Conservation (phyloP, 2,113 vertebrate genomes). For the Bos javanicus region DNA sequence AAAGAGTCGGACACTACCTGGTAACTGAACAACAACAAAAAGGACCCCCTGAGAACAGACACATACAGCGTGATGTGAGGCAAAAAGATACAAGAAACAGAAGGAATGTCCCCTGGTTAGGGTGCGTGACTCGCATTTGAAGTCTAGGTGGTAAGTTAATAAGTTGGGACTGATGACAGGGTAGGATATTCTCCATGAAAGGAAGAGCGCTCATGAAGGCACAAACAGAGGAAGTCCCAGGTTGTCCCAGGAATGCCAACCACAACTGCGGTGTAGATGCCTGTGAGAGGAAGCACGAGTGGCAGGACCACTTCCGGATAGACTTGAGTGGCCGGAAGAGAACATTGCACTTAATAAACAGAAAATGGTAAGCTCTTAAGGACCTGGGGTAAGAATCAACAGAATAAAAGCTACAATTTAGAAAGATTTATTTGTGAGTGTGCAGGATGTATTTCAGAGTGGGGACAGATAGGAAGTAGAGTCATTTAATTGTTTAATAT, state of each 20-base stretch:
- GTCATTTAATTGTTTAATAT: background rate
- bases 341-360: background rate
- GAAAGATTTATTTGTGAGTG: background rate
- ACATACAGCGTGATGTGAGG: background rate
- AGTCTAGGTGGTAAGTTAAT: background rate
- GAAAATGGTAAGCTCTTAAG: background rate
- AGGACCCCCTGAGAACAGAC: background rate
- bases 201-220: background rate
- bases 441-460: background rate
- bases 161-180: background rate
- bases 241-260: background rate
- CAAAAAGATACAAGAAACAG: background rate
- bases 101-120: background rate
- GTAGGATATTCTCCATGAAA: background rate
- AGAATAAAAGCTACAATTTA: background rate
- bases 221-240: background rate
- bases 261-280: background rate
- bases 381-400: background rate
- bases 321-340: background rate
- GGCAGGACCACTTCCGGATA: background rate
- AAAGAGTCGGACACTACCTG: background rate
- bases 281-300: rapidly evolving
- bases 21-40: background rate
- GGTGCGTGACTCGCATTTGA: rapidly evolving
- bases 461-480: background rate